Base-by-base conservation (phyloP, 2,888 invertebrate genomes). In the Drosophila helvetica region DNA sequence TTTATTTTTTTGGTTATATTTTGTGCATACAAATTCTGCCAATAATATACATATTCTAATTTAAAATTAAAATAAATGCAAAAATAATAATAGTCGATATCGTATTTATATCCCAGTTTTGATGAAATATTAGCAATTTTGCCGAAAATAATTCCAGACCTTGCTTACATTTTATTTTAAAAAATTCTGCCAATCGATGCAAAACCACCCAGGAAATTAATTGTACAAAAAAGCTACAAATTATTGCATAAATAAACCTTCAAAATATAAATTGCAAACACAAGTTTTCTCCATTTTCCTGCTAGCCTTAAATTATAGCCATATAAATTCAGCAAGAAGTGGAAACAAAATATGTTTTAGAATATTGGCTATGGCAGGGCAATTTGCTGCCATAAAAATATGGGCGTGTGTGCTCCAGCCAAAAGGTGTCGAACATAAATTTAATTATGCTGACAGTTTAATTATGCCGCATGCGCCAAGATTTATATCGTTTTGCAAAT, bases 381-480 rank as follows among this genome's bases (percentile, higher is more conserved):
- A 69, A 52, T 61, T 75, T 63, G 33, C 15, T 17, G 50, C 69
- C 22, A 53, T 57, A 66, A 52, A 78, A 71, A 7, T 8, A 27
- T 42, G 47, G 73, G 30, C 8, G 27, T 8, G 25, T 25, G 25
- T 25, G 25, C 6, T 27, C 8, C 27, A 7, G 7, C 9, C 22
- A 30, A 42, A 55, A 68, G 53, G 47, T 67, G 42, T 46, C 25
- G 25, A 46, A 42, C 30, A 88, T 83, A 76, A 83, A 88, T 83
- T 83, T 66, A 88, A 86, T 88, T 80, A 84, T 62, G 86, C 68
- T 63, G 88, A 88, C 87, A 86, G 84, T 70, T 80, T 88, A 86
- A 88, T 86, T 83, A 86, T 60, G 65, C 52, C 27, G 42, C 66
- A 45, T 50, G 38, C 50, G 42, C 46, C 51, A 18, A 77, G 86